Conservation (phyloP, 2,113 vertebrate genomes). For the Puntigrus tetrazona region DNA sequence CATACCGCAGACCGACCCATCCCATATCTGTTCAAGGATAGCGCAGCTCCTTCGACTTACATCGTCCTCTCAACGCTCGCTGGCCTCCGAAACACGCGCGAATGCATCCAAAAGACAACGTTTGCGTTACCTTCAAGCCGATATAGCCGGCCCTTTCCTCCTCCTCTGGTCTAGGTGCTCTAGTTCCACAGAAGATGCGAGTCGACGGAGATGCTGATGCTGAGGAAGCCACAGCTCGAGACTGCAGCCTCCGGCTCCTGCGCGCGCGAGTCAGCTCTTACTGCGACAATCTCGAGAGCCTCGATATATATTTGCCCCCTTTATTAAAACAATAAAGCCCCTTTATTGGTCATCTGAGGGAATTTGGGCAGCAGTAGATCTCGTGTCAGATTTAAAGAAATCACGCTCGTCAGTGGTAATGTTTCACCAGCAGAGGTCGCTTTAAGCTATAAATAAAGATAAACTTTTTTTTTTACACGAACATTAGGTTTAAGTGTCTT, state of each 20-base stretch:
- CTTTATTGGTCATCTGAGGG: not conserved
- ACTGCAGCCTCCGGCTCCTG: not conserved
- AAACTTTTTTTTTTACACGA: not conserved
- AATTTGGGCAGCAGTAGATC: not conserved
- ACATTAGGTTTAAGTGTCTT: no score
- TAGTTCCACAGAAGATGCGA: not conserved
- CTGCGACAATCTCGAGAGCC: not conserved
- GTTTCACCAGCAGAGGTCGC: not conserved
- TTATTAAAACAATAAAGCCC: not conserved
- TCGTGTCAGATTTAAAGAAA: not conserved
- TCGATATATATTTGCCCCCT: not conserved
- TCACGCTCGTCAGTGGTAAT: not conserved
- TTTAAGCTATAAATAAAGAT: not conserved
- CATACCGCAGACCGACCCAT: conserved; percentile 2
- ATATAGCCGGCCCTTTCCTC: not conserved
- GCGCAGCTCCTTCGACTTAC: not conserved
- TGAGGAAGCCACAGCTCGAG: conserved; percentile 11
- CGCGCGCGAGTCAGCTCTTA: not conserved
- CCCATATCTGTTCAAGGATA: conserved; percentile 1
- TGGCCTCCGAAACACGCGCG: not conserved
- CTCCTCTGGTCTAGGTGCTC: not conserved
- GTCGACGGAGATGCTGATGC: conserved; percentile 32
- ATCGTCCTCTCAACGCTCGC: not conserved
- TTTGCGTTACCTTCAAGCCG: conserved; percentile 9
- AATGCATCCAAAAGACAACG: not conserved